A percentile compares a stretch with the other conserved stretches of the same genome.
These are phyloP conservation scores for Phalacrocorax brasilianus DNA, from an alignment of 2,113 vertebrate species.

Conservation along the genomic window DNA sequence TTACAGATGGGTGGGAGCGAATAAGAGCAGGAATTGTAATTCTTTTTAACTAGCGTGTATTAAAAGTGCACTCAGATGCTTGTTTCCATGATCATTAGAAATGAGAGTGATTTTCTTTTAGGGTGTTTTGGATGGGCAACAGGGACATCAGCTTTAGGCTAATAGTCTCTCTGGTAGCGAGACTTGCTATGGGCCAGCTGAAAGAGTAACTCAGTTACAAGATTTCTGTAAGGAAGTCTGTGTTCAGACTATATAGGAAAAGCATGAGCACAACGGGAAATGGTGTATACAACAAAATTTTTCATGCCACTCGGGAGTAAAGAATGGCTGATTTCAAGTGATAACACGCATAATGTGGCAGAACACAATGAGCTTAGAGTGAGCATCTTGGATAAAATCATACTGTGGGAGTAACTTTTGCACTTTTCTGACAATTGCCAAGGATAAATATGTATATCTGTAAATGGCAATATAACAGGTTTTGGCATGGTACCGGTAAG, in stretches of 20 bases:
- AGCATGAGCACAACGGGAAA: not conserved
- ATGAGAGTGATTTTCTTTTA: not conserved
- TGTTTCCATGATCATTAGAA: not conserved
- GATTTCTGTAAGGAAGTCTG: not conserved
- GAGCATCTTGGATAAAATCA: not conserved
- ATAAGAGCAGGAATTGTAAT: not conserved
- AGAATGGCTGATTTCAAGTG: not conserved
- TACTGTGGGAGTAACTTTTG: not conserved
- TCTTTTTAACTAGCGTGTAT: not conserved
- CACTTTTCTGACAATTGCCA: not conserved
- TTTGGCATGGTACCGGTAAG: not conserved
- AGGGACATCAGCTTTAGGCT: not conserved
- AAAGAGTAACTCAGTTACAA: not conserved
- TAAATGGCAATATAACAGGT: not conserved
- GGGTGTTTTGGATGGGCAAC: not conserved
- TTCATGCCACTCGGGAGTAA: not conserved
- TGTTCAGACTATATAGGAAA: not conserved
- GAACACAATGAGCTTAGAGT: not conserved
- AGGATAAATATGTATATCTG: not conserved
- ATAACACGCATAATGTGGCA: not conserved
- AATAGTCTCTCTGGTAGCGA: not conserved
- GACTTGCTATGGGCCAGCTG: not conserved
- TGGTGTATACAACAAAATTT: not conserved
- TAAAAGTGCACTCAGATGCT: not conserved
- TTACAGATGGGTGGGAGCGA: not conserved